phyloP scores from a whole-genome alignment of 2,888 invertebrate species.

The Cremastobaeus sp. region DNA sequence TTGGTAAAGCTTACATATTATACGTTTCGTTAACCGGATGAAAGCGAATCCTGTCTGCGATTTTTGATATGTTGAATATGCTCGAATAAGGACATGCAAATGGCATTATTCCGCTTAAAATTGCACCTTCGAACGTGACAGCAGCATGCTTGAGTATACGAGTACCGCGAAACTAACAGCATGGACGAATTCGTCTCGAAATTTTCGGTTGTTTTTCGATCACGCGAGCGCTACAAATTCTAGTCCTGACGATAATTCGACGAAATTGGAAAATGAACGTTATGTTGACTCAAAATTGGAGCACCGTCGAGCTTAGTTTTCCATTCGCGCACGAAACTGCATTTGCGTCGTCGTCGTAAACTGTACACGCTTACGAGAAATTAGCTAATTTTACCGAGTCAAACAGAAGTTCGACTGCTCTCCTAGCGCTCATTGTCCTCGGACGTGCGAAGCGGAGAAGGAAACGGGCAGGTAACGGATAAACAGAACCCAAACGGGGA shows the following conservation, averaged over 20 bases:
- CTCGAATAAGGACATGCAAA: conserved; percentile 8
- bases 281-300: too few species aligned
- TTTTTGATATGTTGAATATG: conserved; percentile 3
- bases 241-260: conserved; percentile 43
- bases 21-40: conserved; percentile 20
- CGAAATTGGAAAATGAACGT: too few species aligned
- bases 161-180: too few species aligned
- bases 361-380: not conserved
- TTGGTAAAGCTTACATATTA: too few species aligned
- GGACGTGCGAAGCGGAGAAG: conserved; percentile 33
- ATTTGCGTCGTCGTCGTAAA: not conserved
- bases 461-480: conserved; percentile 34
- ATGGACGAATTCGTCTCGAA: conserved; percentile 6
- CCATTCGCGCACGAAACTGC: not conserved
- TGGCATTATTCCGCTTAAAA: not conserved
- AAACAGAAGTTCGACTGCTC: conserved; percentile 13
- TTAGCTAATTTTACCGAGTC: not conserved
- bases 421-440: conserved; percentile 64
- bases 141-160: conserved; percentile 4
- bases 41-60: too few species aligned
- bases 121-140: not conserved
- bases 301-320: conserved; percentile 42
- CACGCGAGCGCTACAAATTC: conserved; percentile 41
- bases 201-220: conserved; percentile 22
- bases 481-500: conserved; percentile 63